A percentile compares a stretch with the other conserved stretches of the same genome.
These are phyloP conservation scores for Danaus plexippus DNA, from an alignment of 1,140 invertebrate species.

Conservation along the genomic window DNA sequence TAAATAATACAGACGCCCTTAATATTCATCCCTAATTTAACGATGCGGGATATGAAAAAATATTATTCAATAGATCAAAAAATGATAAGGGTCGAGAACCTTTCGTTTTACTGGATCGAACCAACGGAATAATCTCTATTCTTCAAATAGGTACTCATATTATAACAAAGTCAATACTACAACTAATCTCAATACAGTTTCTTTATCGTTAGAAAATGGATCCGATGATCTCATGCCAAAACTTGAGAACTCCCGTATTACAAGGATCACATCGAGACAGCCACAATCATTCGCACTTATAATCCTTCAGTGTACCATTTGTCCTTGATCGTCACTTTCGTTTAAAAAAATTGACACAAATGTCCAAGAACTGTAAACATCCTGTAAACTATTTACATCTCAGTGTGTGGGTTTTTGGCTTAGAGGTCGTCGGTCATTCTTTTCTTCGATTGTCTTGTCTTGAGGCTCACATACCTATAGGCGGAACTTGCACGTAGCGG, in stretches of 20 bases:
- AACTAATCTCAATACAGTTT: slow-evolving; percentile 70
- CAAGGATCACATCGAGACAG: slow-evolving; percentile 61
- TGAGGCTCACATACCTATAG: slow-evolving; percentile 83
- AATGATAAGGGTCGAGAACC: slow-evolving; percentile 69
- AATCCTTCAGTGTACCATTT: slow-evolving; percentile 42
- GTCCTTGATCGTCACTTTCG: slow-evolving; percentile 43
- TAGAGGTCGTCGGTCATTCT: slow-evolving; percentile 52
- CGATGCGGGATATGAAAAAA: slow-evolving; percentile 71
- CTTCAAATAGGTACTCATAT: slow-evolving; percentile 61
- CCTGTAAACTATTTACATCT: slow-evolving; percentile 34
- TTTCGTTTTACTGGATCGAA: slow-evolving; percentile 54
- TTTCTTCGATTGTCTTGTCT: slow-evolving; percentile 53
- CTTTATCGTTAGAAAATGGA: slow-evolving; percentile 53
- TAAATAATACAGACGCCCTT: slow-evolving; percentile 72
- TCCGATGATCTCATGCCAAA: slow-evolving; percentile 55
- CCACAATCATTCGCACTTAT: slow-evolving; percentile 52
- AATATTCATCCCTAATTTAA: slow-evolving; percentile 72
- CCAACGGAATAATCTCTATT: slow-evolving; percentile 66
- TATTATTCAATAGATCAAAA: slow-evolving; percentile 71
- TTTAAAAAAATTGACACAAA: slow-evolving; percentile 60
- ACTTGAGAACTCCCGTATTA: slow-evolving; percentile 41
- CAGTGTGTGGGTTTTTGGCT: slow-evolving; percentile 45
- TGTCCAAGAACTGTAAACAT: slow-evolving; percentile 39
- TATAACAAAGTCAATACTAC: slow-evolving; percentile 70
- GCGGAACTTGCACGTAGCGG: slow-evolving; percentile 92